phyloP scores from a whole-genome alignment of 2,888 invertebrate species.

The Pantelozetes paolii region DNA sequence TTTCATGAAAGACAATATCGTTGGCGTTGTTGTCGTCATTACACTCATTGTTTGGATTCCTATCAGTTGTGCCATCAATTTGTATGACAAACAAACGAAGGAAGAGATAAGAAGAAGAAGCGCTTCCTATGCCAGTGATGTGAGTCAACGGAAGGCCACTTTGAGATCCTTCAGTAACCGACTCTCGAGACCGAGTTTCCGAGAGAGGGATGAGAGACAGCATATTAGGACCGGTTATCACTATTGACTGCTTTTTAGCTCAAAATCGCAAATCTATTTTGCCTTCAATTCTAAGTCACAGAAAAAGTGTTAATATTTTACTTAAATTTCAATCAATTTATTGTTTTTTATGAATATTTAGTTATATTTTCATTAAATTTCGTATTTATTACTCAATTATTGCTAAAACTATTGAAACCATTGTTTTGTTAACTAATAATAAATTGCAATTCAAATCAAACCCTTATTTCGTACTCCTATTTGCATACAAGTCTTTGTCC shows the following conservation, averaged over 20 bases:
- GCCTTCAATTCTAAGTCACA: background rate
- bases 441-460: background rate
- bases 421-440: background rate
- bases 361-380: background rate
- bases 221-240: background rate
- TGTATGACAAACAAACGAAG: slow-evolving; percentile 59
- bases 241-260: background rate
- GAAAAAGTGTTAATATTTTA: background rate
- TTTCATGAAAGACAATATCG: slow-evolving; percentile 85
- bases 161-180: background rate
- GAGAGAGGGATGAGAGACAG: background rate
- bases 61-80: slow-evolving; percentile 72
- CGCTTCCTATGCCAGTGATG: background rate
- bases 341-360: background rate
- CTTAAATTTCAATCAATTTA: background rate
- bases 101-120: background rate
- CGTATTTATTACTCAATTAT: background rate
- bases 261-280: background rate
- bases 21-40: slow-evolving; percentile 82
- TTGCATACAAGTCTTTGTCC: slow-evolving; percentile 16
- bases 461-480: slow-evolving; percentile 15
- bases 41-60: slow-evolving; percentile 94
- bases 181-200: background rate
- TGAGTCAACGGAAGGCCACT: background rate
- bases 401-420: background rate